Conservation (phyloP, 2,113 vertebrate species). For the Centropristis striata region DNA sequence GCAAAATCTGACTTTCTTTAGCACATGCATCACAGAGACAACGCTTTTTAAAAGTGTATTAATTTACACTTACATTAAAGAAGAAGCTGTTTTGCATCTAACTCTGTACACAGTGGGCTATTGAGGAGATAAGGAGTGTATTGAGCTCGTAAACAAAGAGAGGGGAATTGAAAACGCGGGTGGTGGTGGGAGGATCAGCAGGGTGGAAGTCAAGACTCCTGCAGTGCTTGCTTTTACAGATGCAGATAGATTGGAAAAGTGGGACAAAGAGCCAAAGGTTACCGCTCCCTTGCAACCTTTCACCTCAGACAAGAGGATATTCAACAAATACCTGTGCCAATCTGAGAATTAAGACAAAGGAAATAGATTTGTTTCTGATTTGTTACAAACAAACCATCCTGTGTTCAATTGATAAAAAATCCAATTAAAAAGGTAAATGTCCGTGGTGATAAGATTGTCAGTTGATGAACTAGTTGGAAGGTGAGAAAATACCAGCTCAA, state of each 20-base stretch:
- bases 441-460: background rate
- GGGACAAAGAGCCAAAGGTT: constrained; percentile 49
- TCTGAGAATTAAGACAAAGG: background rate
- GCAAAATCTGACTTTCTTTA: constrained; percentile 19
- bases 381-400: background rate
- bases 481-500: background rate
- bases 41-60: constrained; percentile 22
- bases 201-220: constrained; percentile 59
- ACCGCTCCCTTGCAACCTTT: constrained; percentile 37
- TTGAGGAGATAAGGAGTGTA: constrained; percentile 51
- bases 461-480: background rate
- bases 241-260: constrained; percentile 62
- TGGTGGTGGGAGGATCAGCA: constrained; percentile 13
- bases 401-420: background rate
- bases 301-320: constrained; percentile 38
- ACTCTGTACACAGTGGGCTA: constrained; percentile 46
- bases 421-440: background rate
- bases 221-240: constrained; percentile 61
- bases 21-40: background rate
- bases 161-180: background rate
- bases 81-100: constrained; percentile 33
- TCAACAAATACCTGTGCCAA: constrained; percentile 18
- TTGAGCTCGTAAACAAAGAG: constrained; percentile 58
- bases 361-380: constrained; percentile 21
- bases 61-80: constrained; percentile 41